These are phyloP conservation scores for Spilogale gracilis DNA, from an alignment of 2,113 vertebrate species.

Conservation along the genomic window DNA sequence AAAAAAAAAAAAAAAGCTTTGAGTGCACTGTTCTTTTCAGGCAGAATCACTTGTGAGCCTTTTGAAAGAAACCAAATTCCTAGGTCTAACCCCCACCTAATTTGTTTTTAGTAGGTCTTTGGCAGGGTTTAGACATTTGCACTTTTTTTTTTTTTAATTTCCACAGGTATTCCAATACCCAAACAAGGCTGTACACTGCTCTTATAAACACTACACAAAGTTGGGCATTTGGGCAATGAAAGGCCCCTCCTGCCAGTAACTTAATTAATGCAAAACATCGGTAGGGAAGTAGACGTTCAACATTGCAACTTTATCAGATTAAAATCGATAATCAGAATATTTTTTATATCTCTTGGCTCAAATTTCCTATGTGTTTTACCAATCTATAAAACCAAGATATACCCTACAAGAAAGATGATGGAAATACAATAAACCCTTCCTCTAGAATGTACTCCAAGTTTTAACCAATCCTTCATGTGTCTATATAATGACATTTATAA, in stretches of 20 bases:
- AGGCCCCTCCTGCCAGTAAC: neutral
- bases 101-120: neutral
- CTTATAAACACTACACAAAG: neutral
- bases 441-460: neutral
- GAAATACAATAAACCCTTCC: constrained; percentile 47
- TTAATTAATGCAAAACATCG: neutral
- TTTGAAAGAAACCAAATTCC: neutral
- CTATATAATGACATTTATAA: neutral
- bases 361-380: neutral
- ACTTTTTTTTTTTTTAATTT: neutral
- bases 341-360: constrained; percentile 4
- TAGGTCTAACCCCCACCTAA: neutral
- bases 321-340: neutral
- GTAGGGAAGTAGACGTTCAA: neutral
- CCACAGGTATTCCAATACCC: neutral
- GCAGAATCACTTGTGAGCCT: neutral
- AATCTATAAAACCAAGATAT: neutral
- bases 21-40: neutral
- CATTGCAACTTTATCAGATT: constrained; percentile 6
- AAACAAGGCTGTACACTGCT: neutral
- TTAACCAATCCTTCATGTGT: neutral
- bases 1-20: neutral
- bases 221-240: neutral
- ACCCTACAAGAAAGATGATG: neutral
- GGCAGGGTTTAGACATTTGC: neutral